Base-by-base conservation (phyloP, 1,140 invertebrate species). In the Bombus polaris region DNA sequence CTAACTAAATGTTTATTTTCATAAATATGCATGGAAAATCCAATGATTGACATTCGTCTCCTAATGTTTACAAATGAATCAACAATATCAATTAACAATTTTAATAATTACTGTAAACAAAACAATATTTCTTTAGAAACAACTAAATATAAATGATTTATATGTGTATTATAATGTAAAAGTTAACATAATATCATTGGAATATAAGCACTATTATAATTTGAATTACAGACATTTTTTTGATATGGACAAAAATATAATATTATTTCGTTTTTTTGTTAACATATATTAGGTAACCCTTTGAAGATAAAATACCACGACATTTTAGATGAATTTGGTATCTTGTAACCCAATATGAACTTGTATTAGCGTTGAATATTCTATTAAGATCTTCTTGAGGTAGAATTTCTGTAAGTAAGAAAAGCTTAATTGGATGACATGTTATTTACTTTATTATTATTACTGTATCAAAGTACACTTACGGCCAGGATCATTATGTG, bases 401-500 rank as follows among this genome's bases (percentile, higher is more conserved):
- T 68, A 97, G 91, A 86, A 97, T 96, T 93, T 97, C 97, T 97
- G 91, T 76, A 95, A 95, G 9, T 3, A 37, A 81, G 82, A 83
- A 91, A 87, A 90, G 66, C 32, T 68, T 13, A 12, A 65, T 53
- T 76, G 42, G 18, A 79, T 62, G 18, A 42, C 65, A 73, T 44
- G 6, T 28, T 32, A 47, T 25, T 65, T 74, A 44, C 0, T 15
- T 59, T 53, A 53, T 57, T 68, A 35, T 6, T 79, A 47, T 65
- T 62, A 76, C 3, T 13, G 2, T 6, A 66, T 37, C 74, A 22
- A 85, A 76, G n/a, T 37, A 2, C 59, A 94, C 95, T 96, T 95
- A 98, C 98, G 97, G 93, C 96, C 96, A 8, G 98, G 98, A 96
- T 99, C 99, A 93, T 97, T 99, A 94, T 99, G 99, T 1, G 99